Evolutionary conservation across 2,113 vertebrate genomes (phyloP).

Genomic region (Panthera uncia): DNA sequence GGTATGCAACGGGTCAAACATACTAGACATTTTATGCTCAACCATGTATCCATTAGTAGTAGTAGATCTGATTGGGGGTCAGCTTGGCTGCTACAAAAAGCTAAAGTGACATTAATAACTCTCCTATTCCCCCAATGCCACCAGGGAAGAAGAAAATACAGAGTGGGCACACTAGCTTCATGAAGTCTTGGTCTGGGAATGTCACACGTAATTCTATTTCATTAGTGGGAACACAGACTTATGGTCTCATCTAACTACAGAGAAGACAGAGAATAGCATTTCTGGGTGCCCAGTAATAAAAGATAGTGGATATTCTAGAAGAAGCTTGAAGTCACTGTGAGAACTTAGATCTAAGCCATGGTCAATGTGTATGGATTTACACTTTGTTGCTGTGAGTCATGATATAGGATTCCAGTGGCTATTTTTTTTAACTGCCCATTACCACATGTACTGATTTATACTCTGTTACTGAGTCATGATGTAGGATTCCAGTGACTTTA

Average conservation of each 20-base stretch:
- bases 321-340: neutral
- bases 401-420: neutral
- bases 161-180: neutral
- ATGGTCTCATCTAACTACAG: neutral
- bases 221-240: neutral
- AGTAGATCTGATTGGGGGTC: neutral
- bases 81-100: neutral
- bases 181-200: neutral
- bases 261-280: neutral
- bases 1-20: neutral
- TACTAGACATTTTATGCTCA: neutral
- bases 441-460: neutral
- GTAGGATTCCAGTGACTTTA: neutral
- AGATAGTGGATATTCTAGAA: neutral
- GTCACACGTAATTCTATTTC: neutral
- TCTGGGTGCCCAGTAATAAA: neutral
- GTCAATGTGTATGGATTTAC: neutral
- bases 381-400: neutral
- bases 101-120: neutral
- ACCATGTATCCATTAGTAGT: neutral
- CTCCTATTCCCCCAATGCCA: neutral
- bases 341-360: neutral
- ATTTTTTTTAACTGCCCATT: neutral
- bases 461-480: neutral
- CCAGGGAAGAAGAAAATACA: neutral